Evolutionary conservation across 1,140 invertebrate species (phyloP), one percentile per base, ranked within the genome.

Genomic region (Brachionus sp.): DNA sequence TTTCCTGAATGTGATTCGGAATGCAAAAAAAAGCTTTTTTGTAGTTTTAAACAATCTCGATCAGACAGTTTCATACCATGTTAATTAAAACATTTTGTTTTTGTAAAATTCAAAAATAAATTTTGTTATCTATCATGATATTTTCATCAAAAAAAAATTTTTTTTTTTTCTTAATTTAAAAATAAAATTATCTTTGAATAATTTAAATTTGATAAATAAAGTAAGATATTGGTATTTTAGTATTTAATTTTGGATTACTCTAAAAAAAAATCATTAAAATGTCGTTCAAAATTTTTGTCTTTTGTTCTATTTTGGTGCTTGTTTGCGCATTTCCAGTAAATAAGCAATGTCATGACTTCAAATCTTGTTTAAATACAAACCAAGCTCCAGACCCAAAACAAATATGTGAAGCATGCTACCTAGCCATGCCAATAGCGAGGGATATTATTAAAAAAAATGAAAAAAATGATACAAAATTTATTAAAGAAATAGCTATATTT

Each of bases 51-150:
- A 75, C 70, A 75, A 75, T 44, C 70, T 12, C 16, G 70, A 46
- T 75, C 70, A 25, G 70, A 75, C 70, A 75, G 16, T 75, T 75
- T 75, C 25, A 46, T 75, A 75, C 70, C 70, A 33, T 75, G 70
- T 46, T 75, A 19, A 75, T 23, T 25, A 10, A 75, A 75, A 75
- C 7, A 25, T 23, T 44, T 16, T 73, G 37, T 13, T 42, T 37
- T 0, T n/a, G 37, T 37, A n/a, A 35, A 16, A 39, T 12, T 68
- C 33, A 2, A 64, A 35, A 35, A 68, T 68, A 25, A 19, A 57
- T 57, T 57, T 19, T 57, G n/a, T 57, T 57, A 57, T 57, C 50
- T 57, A 57, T 57, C 50, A 57, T 23, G 16, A 57, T 23, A 57
- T 23, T 23, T 53, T 53, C 50, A 53, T 53, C n/a, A 19, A 57